Evolutionary conservation across 2,797 vertebrate species (phyloP), one percentile per base, ranked within the genome.

Genomic region (Xenops minutus): DNA sequence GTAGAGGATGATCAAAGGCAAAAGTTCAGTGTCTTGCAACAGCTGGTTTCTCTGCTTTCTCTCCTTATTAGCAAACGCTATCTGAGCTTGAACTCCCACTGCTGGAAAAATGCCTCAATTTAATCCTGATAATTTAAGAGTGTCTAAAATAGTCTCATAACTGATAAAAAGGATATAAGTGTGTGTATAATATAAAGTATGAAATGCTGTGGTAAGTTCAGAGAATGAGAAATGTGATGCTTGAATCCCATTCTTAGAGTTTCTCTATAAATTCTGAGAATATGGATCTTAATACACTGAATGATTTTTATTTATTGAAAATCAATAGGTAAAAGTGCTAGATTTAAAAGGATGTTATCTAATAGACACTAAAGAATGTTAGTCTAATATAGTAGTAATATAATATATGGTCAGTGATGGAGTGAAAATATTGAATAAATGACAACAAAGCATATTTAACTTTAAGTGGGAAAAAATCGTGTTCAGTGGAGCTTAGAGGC

Each of bases 1-100:
- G 86, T 23, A 72, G 58, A 66, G 39, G 89, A 91, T 83, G 89
- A 96, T 93, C 92, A 95, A 89, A 96, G 88, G 73, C 82, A 95
- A 84, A 93, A 94, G 89, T 78, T 92, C 69, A 73, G 51, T 93
- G 89, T 95, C 89, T 88, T 78, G 29, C 69, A 96, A 55, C 95
- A 96, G 95, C 93, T 97, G 95, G 62, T 92, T 96, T 89, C 69
- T 34, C 87, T 88, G 73, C 69, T 83, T 91, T 96, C 92, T 85
- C 95, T 95, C 95, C 94, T 92, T 92, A 44, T 93, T 92, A 96
- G 55, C 62, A 72, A 46, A 2, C 5, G 56, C 26, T 72, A 84
- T 91, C 89, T 89, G 75, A 85, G 79, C 51, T 85, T 85, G 58
- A 91, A 81, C 79, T 91, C 76, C 32, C 63, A 55, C 48, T 91